These are phyloP conservation scores for Halcyon chelicuti DNA, from an alignment of 2,797 vertebrate species.

Conservation along the genomic window DNA sequence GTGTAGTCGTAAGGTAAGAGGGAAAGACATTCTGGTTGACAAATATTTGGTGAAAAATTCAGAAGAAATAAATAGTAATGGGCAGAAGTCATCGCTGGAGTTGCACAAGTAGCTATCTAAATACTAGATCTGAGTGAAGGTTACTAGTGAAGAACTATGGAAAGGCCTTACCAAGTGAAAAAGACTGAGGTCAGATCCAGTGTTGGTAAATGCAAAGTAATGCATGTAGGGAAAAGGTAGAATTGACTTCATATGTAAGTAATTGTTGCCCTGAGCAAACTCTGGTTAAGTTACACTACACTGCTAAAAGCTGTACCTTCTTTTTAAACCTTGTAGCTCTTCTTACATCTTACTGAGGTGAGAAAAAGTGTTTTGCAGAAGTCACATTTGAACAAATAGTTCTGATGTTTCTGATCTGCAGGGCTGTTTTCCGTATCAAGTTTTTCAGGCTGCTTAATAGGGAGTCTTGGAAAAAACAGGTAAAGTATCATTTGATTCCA, in stretches of 20 bases:
- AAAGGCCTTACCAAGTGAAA: neutral
- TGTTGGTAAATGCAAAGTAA: neutral
- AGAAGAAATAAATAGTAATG: neutral
- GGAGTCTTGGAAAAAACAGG: neutral
- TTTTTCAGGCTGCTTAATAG: neutral
- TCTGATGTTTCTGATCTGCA: neutral
- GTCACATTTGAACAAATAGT: neutral
- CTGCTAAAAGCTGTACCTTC: neutral
- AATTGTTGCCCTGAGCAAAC: neutral
- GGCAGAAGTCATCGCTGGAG: neutral
- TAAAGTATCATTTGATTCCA: neutral
- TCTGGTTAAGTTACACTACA: neutral
- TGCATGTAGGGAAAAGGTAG: neutral
- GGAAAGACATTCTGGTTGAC: neutral
- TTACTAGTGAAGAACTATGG: neutral
- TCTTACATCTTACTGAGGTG: neutral
- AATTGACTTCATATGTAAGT: neutral
- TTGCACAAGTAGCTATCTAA: neutral
- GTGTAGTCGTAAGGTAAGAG: rapidly evolving
- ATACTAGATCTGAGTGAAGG: neutral
- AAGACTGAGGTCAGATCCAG: neutral
- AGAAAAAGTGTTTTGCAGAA: neutral
- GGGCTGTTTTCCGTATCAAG: neutral
- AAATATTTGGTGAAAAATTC: neutral
- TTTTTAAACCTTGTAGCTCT: neutral